These are phyloP conservation scores for Phlogophora meticulosa DNA, from an alignment of 2,888 invertebrate species.

Conservation along the genomic window DNA sequence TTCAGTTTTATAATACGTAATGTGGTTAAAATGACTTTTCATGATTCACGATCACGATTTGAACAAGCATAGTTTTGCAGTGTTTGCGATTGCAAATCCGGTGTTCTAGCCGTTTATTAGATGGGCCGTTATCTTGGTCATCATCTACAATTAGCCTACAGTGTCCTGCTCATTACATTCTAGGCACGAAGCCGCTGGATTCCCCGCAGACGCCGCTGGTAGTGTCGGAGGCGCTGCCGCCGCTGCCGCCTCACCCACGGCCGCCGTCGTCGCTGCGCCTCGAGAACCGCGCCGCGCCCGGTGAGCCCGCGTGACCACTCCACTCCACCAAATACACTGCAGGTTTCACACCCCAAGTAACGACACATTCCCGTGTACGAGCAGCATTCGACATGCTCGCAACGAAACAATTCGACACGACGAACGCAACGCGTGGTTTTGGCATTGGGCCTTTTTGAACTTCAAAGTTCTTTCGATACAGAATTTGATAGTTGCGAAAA, in stretches of 20 bases:
- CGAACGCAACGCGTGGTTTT: conserved; percentile 67
- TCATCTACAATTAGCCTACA: neutral
- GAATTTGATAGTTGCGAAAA: conserved; percentile 64
- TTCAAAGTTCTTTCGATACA: conserved; percentile 55
- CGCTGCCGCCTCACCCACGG: conserved; percentile 84
- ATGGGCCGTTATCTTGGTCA: too few relatives aligned
- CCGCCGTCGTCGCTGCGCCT: conserved; percentile 89
- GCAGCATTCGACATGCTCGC: conserved; percentile 59
- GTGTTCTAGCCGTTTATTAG: neutral
- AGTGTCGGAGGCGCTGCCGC: conserved; percentile 87
- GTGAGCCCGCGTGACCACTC: conserved; percentile 89
- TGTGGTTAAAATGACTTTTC: too few relatives aligned
- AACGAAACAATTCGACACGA: conserved; percentile 63
- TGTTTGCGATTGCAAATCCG: neutral
- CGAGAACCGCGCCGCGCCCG: conserved; percentile 91
- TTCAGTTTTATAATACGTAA: conserved; percentile 9
- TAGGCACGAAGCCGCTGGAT: conserved; percentile 94
- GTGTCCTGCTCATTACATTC: conserved; percentile 17
- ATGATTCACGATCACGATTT: conserved; percentile 28
- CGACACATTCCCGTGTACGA: conserved; percentile 80
- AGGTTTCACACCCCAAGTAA: conserved; percentile 78
- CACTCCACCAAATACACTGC: conserved; percentile 80
- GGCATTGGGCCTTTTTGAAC: conserved; percentile 50
- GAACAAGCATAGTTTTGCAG: neutral
- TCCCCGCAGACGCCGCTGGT: conserved; percentile 96